Conservation (phyloP, 2,888 invertebrate species). For the Mycalesis mineus region DNA sequence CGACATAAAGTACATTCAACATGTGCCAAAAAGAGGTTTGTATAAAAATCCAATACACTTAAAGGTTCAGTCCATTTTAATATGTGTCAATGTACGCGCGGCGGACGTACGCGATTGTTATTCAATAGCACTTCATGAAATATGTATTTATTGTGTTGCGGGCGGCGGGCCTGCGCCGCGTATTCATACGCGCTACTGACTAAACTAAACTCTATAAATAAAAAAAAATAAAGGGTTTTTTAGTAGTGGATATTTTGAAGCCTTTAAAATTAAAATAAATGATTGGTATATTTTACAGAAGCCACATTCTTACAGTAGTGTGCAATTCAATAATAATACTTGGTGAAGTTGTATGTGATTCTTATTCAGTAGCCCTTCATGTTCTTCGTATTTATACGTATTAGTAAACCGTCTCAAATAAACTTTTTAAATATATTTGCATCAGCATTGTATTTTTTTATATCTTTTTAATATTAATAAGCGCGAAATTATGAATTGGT, state of each 20-base stretch:
- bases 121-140: constrained; percentile 68
- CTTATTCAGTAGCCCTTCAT: no score
- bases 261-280: no score
- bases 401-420: no score
- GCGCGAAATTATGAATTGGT: no score
- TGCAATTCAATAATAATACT: no score
- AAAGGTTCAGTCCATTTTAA: constrained; percentile 46
- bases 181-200: constrained; percentile 44
- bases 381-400: no score
- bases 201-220: neutral
- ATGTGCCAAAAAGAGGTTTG: constrained; percentile 17
- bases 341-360: no score
- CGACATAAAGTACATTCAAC: constrained; percentile 9
- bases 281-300: no score
- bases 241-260: neutral
- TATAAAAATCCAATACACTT: constrained; percentile 41
- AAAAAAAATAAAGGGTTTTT: neutral
- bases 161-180: constrained; percentile 34
- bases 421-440: no score
- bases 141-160: constrained; percentile 58
- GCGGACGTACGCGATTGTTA: constrained; percentile 48
- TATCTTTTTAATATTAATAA: no score
- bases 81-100: constrained; percentile 48
- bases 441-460: no score
- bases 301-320: no score